Conservation (phyloP, 2,797 vertebrate genomes). For the Phyllotis vaccarum region DNA sequence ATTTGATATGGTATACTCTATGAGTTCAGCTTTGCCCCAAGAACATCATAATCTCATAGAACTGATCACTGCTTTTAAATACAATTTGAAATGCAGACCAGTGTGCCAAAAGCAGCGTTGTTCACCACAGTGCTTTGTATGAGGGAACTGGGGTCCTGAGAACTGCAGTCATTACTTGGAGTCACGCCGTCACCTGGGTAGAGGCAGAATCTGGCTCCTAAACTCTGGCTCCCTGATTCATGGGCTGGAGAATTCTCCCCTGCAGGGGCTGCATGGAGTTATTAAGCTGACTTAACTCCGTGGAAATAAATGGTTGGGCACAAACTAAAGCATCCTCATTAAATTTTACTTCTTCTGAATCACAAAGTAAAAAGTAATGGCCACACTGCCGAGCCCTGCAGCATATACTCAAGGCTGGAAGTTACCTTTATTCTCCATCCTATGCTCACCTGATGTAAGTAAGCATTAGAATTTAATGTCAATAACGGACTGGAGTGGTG, state of each 20-base stretch:
- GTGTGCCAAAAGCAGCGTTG: neutral
- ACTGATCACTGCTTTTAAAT: constrained; percentile 26
- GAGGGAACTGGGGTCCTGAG: neutral
- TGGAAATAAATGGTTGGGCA: neutral
- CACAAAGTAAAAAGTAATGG: neutral
- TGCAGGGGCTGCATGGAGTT: constrained; percentile 6
- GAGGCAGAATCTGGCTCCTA: neutral
- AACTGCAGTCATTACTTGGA: neutral
- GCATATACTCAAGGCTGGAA: neutral
- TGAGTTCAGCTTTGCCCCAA: neutral
- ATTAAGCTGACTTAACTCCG: neutral
- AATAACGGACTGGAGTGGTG: neutral
- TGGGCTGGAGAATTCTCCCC: neutral
- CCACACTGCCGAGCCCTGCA: neutral
- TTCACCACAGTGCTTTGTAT: neutral
- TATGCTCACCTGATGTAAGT: neutral
- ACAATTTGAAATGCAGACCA: constrained; percentile 25
- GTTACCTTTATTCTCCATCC: neutral
- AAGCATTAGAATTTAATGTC: neutral
- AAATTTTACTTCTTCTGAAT: constrained; percentile 54
- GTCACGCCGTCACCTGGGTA: neutral
- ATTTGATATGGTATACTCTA: neutral
- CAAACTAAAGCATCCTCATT: neutral
- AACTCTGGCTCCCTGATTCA: neutral
- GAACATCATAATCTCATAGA: neutral